Base-by-base conservation (phyloP, 2,113 vertebrate species). In the Lamprologus sp. region DNA sequence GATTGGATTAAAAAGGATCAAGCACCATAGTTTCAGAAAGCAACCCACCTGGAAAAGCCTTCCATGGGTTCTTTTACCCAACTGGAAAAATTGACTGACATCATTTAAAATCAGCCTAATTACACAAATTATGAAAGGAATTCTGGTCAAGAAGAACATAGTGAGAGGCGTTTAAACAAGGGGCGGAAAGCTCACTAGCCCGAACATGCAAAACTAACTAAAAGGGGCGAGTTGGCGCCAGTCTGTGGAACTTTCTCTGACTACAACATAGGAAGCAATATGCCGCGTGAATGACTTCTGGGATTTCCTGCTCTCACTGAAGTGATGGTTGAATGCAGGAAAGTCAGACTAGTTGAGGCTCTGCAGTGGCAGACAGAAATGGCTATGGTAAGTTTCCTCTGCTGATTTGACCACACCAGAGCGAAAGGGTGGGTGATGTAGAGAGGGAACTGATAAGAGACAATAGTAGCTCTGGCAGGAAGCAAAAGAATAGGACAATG, bases 181-280 rank as follows among this genome's bases (percentile, higher is more conserved):
- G 9, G 42, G 23, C 3, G 21, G 26, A 88, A 75, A 68, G 73
- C 10, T 68, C 60, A 82, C 11, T 17, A 83, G 87, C 56, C 77
- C 90, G 42, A 85, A 82, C 91, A 88, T 15, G 10, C 55, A 93
- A 53, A 86, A 90, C 47, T 21, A 87, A 84, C 83, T 91, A 68
- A 90, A 84, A 87, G 85, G 83, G 79, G 85, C 82, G 51, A 83
- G 80, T 88, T 92, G 88, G 94, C 94, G 80, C 88, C 91, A 84
- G 94, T 91, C 94, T 91, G 70, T 87, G 90, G 79, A 94, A 95
- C 92, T 89, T 94, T 90, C 89, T 92, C 63, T 82, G 82, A 79
- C 83, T 89, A 87, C 83, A 84, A 85, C 88, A 96, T 94, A 96
- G 96, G 96, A 97, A 96, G 96, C 92, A 96, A 97, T 97, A 95